These are phyloP conservation scores for Drosophila sturtevanti DNA, from an alignment of 1,140 invertebrate species.

Conservation along the genomic window DNA sequence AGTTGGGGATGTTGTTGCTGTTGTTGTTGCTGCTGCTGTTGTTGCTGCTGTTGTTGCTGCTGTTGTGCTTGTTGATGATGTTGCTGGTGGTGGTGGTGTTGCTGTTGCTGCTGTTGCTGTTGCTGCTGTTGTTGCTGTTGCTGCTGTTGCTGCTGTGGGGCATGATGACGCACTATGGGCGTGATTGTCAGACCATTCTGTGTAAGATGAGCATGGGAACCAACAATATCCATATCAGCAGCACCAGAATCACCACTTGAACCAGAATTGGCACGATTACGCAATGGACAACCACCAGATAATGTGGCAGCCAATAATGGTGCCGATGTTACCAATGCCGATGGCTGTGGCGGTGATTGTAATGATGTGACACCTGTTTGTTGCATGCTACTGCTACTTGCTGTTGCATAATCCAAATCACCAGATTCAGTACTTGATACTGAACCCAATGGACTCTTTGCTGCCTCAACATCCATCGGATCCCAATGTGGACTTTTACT, in stretches of 20 bases:
- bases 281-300: slow-evolving; percentile 86
- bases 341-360: slow-evolving; percentile 36
- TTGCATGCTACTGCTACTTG: slow-evolving; percentile 84
- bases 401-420: slow-evolving; percentile 83
- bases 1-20: slow-evolving; percentile 62
- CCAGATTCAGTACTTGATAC: slow-evolving; percentile 92
- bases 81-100: slow-evolving; percentile 50
- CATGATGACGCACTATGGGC: slow-evolving; percentile 84
- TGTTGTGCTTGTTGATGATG: slow-evolving; percentile 46
- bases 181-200: slow-evolving; percentile 87
- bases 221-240: slow-evolving; percentile 86
- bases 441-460: slow-evolving; percentile 91
- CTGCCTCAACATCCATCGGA: slow-evolving; percentile 89
- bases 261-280: slow-evolving; percentile 90
- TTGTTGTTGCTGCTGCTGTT: slow-evolving; percentile 45
- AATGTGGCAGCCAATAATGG: slow-evolving; percentile 90
- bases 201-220: slow-evolving; percentile 86
- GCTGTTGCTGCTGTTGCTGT: slow-evolving; percentile 50
- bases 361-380: not conserved
- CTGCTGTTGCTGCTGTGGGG: slow-evolving; percentile 77
- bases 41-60: slow-evolving; percentile 51
- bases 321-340: slow-evolving; percentile 84
- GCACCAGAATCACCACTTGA: slow-evolving; percentile 92
- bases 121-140: slow-evolving; percentile 43
- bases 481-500: slow-evolving; percentile 86